Base-by-base conservation (phyloP, 2,113 vertebrate species). In the Entomyzon cyanotis region DNA sequence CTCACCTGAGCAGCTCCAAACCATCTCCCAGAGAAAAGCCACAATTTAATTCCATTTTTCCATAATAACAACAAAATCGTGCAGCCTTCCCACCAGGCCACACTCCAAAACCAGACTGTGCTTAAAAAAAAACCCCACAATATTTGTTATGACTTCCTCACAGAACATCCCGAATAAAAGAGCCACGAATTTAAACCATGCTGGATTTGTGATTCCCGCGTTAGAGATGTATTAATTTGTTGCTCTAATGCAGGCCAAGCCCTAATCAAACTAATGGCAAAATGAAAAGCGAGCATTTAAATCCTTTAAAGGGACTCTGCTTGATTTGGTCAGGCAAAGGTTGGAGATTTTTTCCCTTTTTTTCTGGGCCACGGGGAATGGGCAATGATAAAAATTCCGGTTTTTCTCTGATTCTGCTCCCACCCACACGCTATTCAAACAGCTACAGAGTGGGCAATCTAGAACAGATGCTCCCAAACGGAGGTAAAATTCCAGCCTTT, bases 401-500 rank as follows among this genome's bases (percentile, higher is more conserved):
- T 74, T 22, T 22, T 94, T 87, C 49, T 62, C 30, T 28, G 53
- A 46, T 75, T 75, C 73, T 82, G 5, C 59, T 92, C 31, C 68
- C 84, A 95, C 84, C 91, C 87, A 70, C 74, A 55, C 74, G 46
- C 64, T 53, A 84, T 75, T 80, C 71, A 85, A 89, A 89, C 78
- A 86, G 22, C 11, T 19, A 39, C 85, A 44, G 6, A 67, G 74
- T 79, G 94, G 94, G 92, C 93, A 88, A 79, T 60, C 87, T 77
- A 39, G 42, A 84, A 85, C 91, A 95, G 94, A 79, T 87, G 90
- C 94, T 71, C 64, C 59, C 88, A 55, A 87, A 94, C 74, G 69
- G 91, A 77, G 91, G 75, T 89, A 95, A 93, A 97, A 95, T 71
- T 73, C 81, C 96, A 90, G 35, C 87, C 74, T 73, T 44, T 44